A percentile compares a stretch with the other conserved stretches of the same genome.
These are phyloP conservation scores for Empis stercorea DNA, from an alignment of 2,888 invertebrate species.

Conservation along the genomic window DNA sequence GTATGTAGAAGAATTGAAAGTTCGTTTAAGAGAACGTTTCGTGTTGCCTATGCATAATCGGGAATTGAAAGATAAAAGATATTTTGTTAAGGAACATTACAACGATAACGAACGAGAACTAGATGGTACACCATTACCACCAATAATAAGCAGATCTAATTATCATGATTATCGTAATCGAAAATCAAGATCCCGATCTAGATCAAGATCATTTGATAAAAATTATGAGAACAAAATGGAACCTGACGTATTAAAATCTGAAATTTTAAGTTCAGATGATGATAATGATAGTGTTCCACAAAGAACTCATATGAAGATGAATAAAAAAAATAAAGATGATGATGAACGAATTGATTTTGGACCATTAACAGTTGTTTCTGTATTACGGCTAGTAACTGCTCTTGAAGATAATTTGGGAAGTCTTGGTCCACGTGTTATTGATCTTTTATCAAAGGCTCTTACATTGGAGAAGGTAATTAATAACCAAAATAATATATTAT, in stretches of 20 bases:
- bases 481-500: neutral
- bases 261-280: neutral
- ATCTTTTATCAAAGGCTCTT: constrained; percentile 50
- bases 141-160: constrained; percentile 18
- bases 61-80: constrained; percentile 47
- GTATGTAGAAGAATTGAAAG: constrained; percentile 42
- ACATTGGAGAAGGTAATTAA: constrained; percentile 47
- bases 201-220: too few relatives aligned
- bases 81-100: constrained; percentile 50
- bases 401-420: constrained; percentile 69
- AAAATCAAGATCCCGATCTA: neutral
- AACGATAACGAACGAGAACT: constrained; percentile 5
- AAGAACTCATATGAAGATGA: neutral
- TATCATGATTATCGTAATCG: neutral
- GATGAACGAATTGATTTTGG: neutral
- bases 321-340: neutral
- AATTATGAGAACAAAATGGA: neutral
- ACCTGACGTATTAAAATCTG: neutral
- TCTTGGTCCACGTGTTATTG: constrained; percentile 62
- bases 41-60: constrained; percentile 29
- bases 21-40: constrained; percentile 22
- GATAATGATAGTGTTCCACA: neutral
- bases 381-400: constrained; percentile 61
- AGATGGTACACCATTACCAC: constrained; percentile 9
- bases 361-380: constrained; percentile 41